Conservation (phyloP, 2,113 vertebrate species). For the Nanorana parkeri region DNA sequence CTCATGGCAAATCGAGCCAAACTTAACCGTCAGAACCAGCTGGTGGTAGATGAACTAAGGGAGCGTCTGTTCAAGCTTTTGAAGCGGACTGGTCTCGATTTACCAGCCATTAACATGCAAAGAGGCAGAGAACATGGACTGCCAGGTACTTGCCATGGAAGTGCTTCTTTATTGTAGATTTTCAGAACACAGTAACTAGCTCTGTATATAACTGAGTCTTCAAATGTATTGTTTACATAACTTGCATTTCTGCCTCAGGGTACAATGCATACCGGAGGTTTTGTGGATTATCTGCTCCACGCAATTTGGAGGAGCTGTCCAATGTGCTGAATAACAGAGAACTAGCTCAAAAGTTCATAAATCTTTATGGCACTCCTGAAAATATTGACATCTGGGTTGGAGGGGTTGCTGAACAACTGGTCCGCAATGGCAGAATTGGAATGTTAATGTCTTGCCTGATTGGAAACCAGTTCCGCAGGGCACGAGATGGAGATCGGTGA, state of each 20-base stretch:
- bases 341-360: constrained; percentile 81
- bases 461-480: constrained; percentile 79
- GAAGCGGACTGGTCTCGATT: constrained; percentile 71
- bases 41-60: constrained; percentile 80
- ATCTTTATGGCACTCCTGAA: constrained; percentile 78
- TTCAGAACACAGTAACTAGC: too few relatives aligned
- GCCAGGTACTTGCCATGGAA: constrained; percentile 68
- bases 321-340: constrained; percentile 70
- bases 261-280: constrained; percentile 84
- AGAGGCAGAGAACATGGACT: constrained; percentile 79
- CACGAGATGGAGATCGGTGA: constrained; percentile 79
- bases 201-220: too few relatives aligned
- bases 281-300: constrained; percentile 82
- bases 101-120: constrained; percentile 82
- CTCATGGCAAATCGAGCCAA: constrained; percentile 77
- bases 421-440: constrained; percentile 78
- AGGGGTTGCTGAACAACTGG: constrained; percentile 82
- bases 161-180: too few relatives aligned
- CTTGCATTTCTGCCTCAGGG: constrained; percentile 65
- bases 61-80: constrained; percentile 78
- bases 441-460: constrained; percentile 86
- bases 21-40: constrained; percentile 78
- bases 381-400: constrained; percentile 91
- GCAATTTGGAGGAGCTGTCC: constrained; percentile 70
- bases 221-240: too few relatives aligned